Base-by-base conservation (phyloP, 2,797 vertebrate species). In the Danio aesculapii region DNA sequence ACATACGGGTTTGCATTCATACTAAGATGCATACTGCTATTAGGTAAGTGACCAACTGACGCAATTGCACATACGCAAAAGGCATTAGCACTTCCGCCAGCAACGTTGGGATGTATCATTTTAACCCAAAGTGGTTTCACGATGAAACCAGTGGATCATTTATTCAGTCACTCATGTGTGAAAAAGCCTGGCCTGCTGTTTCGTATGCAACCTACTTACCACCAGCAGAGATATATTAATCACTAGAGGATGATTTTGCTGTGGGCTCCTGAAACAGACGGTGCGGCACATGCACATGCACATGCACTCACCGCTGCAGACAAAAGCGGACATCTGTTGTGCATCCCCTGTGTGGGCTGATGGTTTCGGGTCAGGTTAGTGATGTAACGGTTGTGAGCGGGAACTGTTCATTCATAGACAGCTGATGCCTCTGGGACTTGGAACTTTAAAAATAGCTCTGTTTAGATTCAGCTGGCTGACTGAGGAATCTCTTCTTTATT, bases 381-480 rank as follows among this genome's bases (percentile, higher is more conserved):
- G 68, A 74, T 82, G 69, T 77, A 79, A 71, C 72, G 62, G 68
- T 75, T 71, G 63, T 55, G 55, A 53, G 55, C 57, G 47, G 52
- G 68, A 72, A 43, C 46, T 79, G 69, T 52, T 69, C 63, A 67
- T 81, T 83, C 49, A 75, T 64, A 19, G 14, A 64, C 70, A 81
- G 70, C 82, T 75, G 58, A 77, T 58, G 73, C 70, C 79, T 47
- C 77, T n/a, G 80, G 84, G 66, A 63, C 49, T 59, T 78, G 64
- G 55, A 62, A 75, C 67, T 81, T 79, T 76, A 83, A 84, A 81
- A 84, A 84, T 82, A 86, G 59, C 83, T 79, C 73, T 64, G 75
- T 86, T 88, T 86, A 81, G 81, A 83, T 85, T 78, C 67, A 79
- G 80, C 78, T 84, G 77, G 81, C 77, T 75, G 81, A 68, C 63